These are phyloP conservation scores for Orchestes rusci DNA, from an alignment of 2,888 invertebrate species.

Conservation along the genomic window DNA sequence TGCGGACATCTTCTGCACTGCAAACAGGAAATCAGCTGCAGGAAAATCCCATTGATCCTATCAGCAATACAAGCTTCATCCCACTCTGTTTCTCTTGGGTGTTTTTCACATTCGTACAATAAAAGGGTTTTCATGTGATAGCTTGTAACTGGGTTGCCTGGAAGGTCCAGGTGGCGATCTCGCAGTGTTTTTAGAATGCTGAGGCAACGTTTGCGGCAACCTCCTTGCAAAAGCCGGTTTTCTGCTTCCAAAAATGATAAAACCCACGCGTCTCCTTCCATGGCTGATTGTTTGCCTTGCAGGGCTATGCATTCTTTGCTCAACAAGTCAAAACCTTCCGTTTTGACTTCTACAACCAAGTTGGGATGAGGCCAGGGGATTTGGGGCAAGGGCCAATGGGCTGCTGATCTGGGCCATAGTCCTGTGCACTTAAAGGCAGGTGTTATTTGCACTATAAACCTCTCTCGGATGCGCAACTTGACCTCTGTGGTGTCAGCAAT, in stretches of 20 bases:
- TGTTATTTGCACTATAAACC: conserved; percentile 75
- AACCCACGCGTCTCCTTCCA: conserved; percentile 84
- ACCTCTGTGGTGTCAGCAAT: conserved; percentile 78
- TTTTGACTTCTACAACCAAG: conserved; percentile 71
- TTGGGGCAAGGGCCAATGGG: conserved; percentile 73
- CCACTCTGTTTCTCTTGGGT: conserved; percentile 74
- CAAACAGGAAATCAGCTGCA: conserved; percentile 77
- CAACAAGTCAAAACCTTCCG: conserved; percentile 75
- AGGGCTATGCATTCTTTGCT: conserved; percentile 63
- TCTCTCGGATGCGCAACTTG: conserved; percentile 65
- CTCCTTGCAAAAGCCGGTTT: conserved; percentile 63
- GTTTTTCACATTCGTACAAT: conserved; percentile 81
- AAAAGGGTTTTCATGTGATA: conserved; percentile 72
- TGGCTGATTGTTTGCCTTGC: conserved; percentile 63
- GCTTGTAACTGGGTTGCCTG: conserved; percentile 67
- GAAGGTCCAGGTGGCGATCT: conserved; percentile 68
- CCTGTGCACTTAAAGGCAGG: conserved; percentile 78
- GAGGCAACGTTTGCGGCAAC: conserved; percentile 56
- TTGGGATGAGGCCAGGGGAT: conserved; percentile 78
- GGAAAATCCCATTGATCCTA: conserved; percentile 70
- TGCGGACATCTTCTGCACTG: conserved; percentile 79
- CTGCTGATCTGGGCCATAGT: conserved; percentile 76
- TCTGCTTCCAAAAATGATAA: conserved; percentile 73
- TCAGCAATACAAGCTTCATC: conserved; percentile 72
- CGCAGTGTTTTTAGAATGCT: conserved; percentile 71